Conservation (phyloP, 2,113 vertebrate species). For the Gopherus flavomarginatus region DNA sequence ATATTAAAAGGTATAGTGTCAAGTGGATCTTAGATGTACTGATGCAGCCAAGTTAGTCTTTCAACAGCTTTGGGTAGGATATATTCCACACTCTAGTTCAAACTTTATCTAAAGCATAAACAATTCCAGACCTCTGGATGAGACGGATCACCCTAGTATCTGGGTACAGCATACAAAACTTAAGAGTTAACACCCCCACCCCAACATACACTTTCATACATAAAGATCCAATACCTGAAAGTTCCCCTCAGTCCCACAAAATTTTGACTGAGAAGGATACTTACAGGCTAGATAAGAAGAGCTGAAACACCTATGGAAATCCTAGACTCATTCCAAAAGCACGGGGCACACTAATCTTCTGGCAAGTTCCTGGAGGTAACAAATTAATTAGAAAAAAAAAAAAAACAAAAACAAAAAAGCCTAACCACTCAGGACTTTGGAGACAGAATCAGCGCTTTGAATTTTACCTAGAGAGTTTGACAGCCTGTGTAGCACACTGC, state of each 20-base stretch:
- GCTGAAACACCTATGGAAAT: background rate
- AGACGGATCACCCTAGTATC: background rate
- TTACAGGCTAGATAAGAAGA: background rate
- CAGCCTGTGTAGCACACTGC: too few relatives aligned
- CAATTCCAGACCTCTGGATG: background rate
- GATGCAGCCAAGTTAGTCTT: conserved; percentile 7
- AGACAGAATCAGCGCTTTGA: background rate
- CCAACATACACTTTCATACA: background rate
- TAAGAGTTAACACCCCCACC: background rate
- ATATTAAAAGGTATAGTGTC: conserved; percentile 15
- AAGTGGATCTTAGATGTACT: conserved; percentile 25
- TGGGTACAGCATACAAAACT: background rate
- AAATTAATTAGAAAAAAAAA: background rate
- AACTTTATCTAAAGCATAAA: background rate
- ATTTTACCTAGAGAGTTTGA: background rate
- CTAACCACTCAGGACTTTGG: background rate
- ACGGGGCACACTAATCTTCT: background rate
- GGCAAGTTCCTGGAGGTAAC: background rate
- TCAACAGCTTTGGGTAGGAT: background rate
- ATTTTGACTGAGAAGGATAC: background rate
- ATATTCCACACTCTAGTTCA: background rate
- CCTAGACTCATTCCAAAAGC: background rate
- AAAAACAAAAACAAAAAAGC: background rate
- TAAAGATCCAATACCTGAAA: background rate
- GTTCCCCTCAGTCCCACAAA: background rate